Evolutionary conservation across 2,113 vertebrate species (phyloP).

Genomic region (Rhegmatorhina hoffmannsi): DNA sequence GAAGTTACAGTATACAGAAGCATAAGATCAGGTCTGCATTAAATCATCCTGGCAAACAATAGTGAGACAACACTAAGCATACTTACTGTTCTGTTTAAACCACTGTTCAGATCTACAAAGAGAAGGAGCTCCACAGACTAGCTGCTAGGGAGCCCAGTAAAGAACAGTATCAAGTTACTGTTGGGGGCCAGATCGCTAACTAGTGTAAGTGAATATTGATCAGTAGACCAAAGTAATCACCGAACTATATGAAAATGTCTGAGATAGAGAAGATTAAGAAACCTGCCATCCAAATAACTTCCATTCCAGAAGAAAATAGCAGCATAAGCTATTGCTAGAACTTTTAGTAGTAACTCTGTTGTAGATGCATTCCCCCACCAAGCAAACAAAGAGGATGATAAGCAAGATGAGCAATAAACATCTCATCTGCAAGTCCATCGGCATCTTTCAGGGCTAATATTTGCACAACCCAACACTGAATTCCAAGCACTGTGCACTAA

Average conservation of each 20-base stretch:
- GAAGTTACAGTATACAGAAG: not conserved
- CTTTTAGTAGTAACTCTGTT: not conserved
- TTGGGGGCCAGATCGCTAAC: not conserved
- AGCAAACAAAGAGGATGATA: not conserved
- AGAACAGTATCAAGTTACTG: not conserved
- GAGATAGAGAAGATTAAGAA: not conserved
- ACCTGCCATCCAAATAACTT: not conserved
- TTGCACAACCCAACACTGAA: not conserved
- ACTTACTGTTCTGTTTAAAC: not conserved
- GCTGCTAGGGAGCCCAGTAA: not conserved
- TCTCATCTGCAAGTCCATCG: not conserved
- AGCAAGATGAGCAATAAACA: not conserved
- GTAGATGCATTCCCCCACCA: not conserved
- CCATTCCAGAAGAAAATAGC: not conserved
- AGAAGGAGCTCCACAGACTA: not conserved
- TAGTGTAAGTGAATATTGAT: not conserved
- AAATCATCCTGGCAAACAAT: not conserved
- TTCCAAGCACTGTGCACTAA: conserved; percentile 39
- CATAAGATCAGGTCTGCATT: not conserved
- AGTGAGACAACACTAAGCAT: not conserved
- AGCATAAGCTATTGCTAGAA: not conserved
- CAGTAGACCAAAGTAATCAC: not conserved
- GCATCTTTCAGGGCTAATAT: not conserved
- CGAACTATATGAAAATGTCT: not conserved
- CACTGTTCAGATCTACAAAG: not conserved